Conservation (phyloP, 1,140 invertebrate species). For the Scaptodrosophila lebanonensis region DNA sequence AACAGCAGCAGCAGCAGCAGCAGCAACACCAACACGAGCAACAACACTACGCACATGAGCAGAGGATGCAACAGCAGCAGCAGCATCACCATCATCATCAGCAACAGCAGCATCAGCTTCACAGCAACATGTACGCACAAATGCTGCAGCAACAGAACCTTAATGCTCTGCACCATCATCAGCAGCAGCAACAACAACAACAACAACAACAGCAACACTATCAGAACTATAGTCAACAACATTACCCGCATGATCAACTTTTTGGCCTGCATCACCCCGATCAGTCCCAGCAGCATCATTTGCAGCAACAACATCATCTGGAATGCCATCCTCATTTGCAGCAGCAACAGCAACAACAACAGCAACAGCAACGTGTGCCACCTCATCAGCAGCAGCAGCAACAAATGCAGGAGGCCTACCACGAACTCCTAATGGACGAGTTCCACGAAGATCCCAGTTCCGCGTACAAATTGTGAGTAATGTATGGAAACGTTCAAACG, state of each 20-base stretch:
- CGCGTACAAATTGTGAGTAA: conserved; percentile 62
- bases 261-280: conserved; percentile 41
- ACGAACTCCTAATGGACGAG: conserved; percentile 66
- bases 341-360: conserved; percentile 20
- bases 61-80: conserved; percentile 41
- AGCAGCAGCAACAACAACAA: conserved; percentile 49
- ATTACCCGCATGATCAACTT: conserved; percentile 45
- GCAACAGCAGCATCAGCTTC: conserved; percentile 49
- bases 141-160: conserved; percentile 51
- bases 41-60: conserved; percentile 37
- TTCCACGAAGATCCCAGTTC: conserved; percentile 56
- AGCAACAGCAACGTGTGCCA: conserved; percentile 3
- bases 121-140: conserved; percentile 40
- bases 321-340: not conserved
- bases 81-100: conserved; percentile 32
- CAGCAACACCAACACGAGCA: conserved; percentile 16
- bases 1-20: conserved; percentile 13
- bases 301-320: conserved; percentile 18
- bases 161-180: conserved; percentile 39
- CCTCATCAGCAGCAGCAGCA: conserved; percentile 26
- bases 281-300: conserved; percentile 13
- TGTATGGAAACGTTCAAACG: conserved; percentile 12
- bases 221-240: conserved; percentile 36
- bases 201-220: conserved; percentile 48
- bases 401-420: conserved; percentile 46